Evolutionary conservation across 2,888 invertebrate genomes (phyloP).

Genomic region (Amiota communis): DNA sequence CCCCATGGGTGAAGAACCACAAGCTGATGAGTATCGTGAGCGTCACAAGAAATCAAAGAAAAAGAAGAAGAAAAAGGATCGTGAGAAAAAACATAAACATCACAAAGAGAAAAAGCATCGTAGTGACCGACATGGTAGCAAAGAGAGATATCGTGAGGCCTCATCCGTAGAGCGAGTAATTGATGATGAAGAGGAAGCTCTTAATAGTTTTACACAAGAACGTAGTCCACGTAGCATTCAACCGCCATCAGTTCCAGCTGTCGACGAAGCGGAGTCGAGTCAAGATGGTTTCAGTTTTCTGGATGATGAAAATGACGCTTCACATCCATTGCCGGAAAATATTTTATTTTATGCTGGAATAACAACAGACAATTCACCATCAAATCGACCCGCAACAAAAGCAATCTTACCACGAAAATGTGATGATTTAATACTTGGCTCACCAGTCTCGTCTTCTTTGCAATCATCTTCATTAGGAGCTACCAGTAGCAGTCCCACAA

Average conservation of each 20-base stretch:
- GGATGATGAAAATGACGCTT: slow-evolving; percentile 75
- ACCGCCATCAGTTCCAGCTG: slow-evolving; percentile 38
- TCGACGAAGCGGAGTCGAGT: slow-evolving; percentile 75
- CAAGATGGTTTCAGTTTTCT: slow-evolving; percentile 77
- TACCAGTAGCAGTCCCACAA: slow-evolving; percentile 51
- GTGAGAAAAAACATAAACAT: slow-evolving; percentile 82
- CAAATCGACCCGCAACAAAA: slow-evolving; percentile 71
- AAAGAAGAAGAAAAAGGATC: slow-evolving; percentile 85
- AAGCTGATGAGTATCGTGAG: slow-evolving; percentile 64
- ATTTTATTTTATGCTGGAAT: slow-evolving; percentile 71
- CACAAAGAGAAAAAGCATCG: slow-evolving; percentile 79
- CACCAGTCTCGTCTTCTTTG: slow-evolving; percentile 56
- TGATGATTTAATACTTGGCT: slow-evolving; percentile 59
- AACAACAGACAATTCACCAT: slow-evolving; percentile 71
- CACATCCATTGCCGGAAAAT: slow-evolving; percentile 71
- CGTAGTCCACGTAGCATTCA: slow-evolving; percentile 51
- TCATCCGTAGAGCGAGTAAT: slow-evolving; percentile 39
- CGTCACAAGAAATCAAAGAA: slow-evolving; percentile 83
- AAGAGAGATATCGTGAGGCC: slow-evolving; percentile 47
- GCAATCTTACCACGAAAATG: slow-evolving; percentile 68
- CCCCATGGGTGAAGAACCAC: slow-evolving; percentile 56
- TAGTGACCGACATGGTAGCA: slow-evolving; percentile 52
- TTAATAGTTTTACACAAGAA: slow-evolving; percentile 43
- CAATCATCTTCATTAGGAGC: slow-evolving; percentile 54
- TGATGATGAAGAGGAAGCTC: slow-evolving; percentile 42